Evolutionary conservation across 2,113 vertebrate species (phyloP).

Genomic region (Collichthys lucidus): DNA sequence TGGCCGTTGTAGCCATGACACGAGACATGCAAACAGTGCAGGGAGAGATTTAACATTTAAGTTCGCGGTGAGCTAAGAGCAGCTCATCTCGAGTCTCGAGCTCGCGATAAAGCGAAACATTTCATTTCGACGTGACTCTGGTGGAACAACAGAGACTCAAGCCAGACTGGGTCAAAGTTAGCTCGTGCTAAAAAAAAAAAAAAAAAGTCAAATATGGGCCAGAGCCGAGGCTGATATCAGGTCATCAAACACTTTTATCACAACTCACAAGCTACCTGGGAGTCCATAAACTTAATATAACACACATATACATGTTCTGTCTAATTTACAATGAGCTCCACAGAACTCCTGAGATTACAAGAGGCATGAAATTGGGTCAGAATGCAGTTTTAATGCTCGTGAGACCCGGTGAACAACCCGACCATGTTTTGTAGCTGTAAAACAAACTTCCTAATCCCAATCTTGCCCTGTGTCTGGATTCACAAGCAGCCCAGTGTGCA

Average conservation of each 20-base stretch:
- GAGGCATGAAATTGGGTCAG: not conserved
- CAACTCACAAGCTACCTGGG: not conserved
- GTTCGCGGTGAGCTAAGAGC: too few species aligned
- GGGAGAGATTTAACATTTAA: too few species aligned
- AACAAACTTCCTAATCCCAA: slow-evolving; percentile 49
- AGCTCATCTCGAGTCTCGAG: not conserved
- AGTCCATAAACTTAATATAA: not conserved
- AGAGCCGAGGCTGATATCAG: too few species aligned
- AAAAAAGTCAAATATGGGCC: not conserved
- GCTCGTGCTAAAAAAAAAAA: not conserved
- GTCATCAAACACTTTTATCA: not conserved
- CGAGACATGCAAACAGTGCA: too few species aligned
- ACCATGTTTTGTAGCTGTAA: slow-evolving; percentile 21
- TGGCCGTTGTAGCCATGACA: too few species aligned
- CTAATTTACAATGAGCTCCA: not conserved
- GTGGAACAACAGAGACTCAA: not conserved
- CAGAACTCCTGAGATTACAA: slow-evolving; percentile 9
- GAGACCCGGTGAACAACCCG: slow-evolving; percentile 20
- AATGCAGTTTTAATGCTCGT: slow-evolving; percentile 7
- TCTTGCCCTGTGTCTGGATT: slow-evolving; percentile 45
- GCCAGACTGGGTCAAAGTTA: not conserved
- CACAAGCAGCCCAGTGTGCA: not conserved
- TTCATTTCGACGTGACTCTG: not conserved
- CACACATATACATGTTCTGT: not conserved
- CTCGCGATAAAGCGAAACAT: not conserved